phyloP scores from a whole-genome alignment of 2,113 vertebrate species.

The Oncorhynchus clarkii region DNA sequence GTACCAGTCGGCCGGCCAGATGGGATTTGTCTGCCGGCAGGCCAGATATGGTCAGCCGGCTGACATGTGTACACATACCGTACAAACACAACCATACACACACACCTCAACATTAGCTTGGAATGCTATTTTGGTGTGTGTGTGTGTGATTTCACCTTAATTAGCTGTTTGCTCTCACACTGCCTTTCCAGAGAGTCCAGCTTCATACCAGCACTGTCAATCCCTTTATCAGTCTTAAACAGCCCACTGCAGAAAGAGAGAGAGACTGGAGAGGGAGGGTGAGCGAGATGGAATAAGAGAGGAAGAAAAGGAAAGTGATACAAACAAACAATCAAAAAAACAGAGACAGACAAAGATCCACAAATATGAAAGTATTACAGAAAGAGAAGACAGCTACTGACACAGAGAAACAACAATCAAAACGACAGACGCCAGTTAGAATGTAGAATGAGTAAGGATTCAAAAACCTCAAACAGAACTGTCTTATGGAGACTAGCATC shows the following conservation, averaged over 20 bases:
- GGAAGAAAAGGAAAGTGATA: neutral
- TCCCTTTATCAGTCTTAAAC: conserved; percentile 71
- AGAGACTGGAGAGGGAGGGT: neutral
- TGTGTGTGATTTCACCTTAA: conserved; percentile 66
- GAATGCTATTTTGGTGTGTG: conserved; percentile 17
- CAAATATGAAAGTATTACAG: neutral
- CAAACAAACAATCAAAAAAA: neutral
- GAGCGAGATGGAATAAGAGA: neutral
- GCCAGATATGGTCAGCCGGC: too few relatives aligned
- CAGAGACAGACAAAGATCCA: neutral
- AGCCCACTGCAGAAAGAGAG: conserved; percentile 59
- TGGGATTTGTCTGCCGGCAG: too few relatives aligned
- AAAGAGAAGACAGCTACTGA: neutral
- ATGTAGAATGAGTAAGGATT: neutral
- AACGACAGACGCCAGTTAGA: too few relatives aligned
- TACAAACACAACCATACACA: too few relatives aligned
- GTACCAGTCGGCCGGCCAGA: too few relatives aligned
- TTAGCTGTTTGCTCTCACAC: conserved; percentile 70
- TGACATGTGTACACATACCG: too few relatives aligned
- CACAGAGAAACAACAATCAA: neutral
- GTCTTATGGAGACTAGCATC: too few relatives aligned
- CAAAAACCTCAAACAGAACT: too few relatives aligned
- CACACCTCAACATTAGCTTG: too few relatives aligned
- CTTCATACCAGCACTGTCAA: conserved; percentile 73
- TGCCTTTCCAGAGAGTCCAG: conserved; percentile 66